phyloP scores from a whole-genome alignment of 1,140 invertebrate genomes.

The Zaprionus ghesquierei region DNA sequence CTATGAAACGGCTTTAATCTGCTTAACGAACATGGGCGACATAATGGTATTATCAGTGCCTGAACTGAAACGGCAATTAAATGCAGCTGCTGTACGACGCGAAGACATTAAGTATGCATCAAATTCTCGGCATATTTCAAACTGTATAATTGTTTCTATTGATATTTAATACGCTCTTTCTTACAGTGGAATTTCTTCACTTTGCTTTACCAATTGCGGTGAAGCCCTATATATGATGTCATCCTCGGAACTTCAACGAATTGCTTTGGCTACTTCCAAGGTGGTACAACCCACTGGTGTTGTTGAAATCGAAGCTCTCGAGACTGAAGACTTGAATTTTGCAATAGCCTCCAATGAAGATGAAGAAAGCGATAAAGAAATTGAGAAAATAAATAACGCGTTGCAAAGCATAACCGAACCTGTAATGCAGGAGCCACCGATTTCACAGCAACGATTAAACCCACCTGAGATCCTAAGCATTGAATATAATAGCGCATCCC shows the following conservation, averaged over 20 bases:
- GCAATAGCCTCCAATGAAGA: constrained; percentile 40
- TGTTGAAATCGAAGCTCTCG: constrained; percentile 67
- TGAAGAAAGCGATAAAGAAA: constrained; percentile 47
- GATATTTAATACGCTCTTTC: constrained; percentile 2
- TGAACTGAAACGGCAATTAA: constrained; percentile 93
- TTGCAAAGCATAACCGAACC: constrained; percentile 21
- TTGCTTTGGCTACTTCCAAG: constrained; percentile 91
- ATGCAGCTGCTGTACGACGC: constrained; percentile 92
- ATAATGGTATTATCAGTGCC: constrained; percentile 93
- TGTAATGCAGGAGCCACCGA: constrained; percentile 31
- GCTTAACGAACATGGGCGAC: constrained; percentile 97
- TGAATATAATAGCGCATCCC: constrained; percentile 45
- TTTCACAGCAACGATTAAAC: constrained; percentile 36
- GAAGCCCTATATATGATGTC: constrained; percentile 97
- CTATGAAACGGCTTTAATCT: constrained; percentile 94
- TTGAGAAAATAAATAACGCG: constrained; percentile 29
- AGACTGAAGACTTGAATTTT: constrained; percentile 44
- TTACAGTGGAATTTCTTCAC: constrained; percentile 94
- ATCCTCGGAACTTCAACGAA: constrained; percentile 95
- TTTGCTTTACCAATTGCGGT: constrained; percentile 94
- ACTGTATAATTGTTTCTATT: background rate
- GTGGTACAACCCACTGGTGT: constrained; percentile 82
- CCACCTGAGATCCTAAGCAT: constrained; percentile 30
- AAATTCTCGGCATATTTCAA: background rate
- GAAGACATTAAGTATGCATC: constrained; percentile 96